Evolutionary conservation across 2,888 invertebrate genomes (phyloP).

Genomic region (Lordiphosa andalusiaca): DNA sequence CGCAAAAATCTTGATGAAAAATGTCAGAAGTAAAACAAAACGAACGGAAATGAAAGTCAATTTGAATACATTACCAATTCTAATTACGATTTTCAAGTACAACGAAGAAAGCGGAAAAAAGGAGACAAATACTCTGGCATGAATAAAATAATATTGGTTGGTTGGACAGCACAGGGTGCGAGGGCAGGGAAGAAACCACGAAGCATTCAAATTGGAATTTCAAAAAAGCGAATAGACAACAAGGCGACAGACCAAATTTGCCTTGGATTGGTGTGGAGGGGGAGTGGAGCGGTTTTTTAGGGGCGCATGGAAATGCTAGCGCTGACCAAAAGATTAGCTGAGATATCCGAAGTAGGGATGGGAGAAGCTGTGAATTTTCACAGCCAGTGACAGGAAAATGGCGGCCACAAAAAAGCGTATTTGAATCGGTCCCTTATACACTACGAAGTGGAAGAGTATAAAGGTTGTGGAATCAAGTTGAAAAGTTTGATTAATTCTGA

Average conservation of each 20-base stretch:
- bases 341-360: conserved; percentile 23
- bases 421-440: conserved; percentile 47
- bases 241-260: conserved; percentile 24
- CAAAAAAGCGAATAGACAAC: conserved; percentile 64
- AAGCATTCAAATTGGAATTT: conserved; percentile 34
- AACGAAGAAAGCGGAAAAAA: conserved; percentile 26
- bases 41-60: conserved; percentile 73
- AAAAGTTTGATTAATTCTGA: no score
- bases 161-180: conserved; percentile 17
- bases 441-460: not conserved
- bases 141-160: conserved; percentile 70
- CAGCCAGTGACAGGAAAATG: conserved; percentile 67
- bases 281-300: not conserved
- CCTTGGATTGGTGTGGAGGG: not conserved
- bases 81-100: conserved; percentile 75
- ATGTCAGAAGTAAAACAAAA: conserved; percentile 50
- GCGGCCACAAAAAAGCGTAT: conserved; percentile 56
- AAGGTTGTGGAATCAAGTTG: no score
- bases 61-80: conserved; percentile 76
- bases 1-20: conserved; percentile 55
- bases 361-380: conserved; percentile 62
- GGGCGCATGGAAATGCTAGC: conserved; percentile 30
- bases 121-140: conserved; percentile 59
- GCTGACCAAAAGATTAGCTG: conserved; percentile 70
- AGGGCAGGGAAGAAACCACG: conserved; percentile 38